Evolutionary conservation across 2,113 vertebrate genomes (phyloP).

Genomic region (human): DNA sequence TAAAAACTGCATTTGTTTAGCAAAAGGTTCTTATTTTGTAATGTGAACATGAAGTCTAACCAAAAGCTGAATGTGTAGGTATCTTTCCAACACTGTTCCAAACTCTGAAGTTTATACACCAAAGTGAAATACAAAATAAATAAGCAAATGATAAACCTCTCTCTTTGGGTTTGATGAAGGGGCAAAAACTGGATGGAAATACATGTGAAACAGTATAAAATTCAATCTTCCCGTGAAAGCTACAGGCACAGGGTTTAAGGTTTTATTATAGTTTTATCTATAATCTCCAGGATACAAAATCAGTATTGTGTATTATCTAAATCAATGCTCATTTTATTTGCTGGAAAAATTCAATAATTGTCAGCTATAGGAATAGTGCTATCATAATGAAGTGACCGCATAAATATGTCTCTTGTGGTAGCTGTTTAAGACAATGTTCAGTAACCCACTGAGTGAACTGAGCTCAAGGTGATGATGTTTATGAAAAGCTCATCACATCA

Average conservation of each 20-base stretch:
- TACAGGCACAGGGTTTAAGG: not conserved
- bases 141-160: not conserved
- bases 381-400: not conserved
- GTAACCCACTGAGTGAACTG: not conserved
- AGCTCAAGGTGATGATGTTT: not conserved
- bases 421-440: not conserved
- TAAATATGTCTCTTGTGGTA: not conserved
- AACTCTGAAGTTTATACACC: not conserved
- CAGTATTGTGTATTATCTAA: not conserved
- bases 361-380: not conserved
- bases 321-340: not conserved
- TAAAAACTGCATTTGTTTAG: not conserved
- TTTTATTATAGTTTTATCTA: not conserved
- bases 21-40: slow-evolving; percentile 19
- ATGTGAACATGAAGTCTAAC: not conserved
- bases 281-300: not conserved
- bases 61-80: not conserved
- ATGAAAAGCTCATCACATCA: not conserved
- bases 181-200: not conserved
- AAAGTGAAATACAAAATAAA: not conserved
- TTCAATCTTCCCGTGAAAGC: not conserved
- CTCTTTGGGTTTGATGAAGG: not conserved
- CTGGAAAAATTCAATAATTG: not conserved
- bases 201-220: not conserved
- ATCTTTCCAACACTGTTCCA: not conserved